phyloP scores from a whole-genome alignment of 2,888 invertebrate genomes.

The Phengaris arion region DNA sequence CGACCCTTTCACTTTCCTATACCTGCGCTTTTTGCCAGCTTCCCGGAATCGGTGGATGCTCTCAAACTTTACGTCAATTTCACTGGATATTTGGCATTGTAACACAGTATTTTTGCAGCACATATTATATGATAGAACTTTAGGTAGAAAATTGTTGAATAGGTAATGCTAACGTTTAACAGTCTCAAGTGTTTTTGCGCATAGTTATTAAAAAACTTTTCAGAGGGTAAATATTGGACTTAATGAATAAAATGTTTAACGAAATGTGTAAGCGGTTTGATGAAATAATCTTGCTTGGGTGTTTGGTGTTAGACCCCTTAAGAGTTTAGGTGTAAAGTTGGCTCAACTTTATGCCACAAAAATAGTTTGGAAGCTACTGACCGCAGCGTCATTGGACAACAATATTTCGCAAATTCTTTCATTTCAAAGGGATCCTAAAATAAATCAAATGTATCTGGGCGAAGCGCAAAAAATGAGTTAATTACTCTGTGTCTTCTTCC shows the following conservation, averaged over 20 bases:
- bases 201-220: too few species aligned
- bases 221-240: too few species aligned
- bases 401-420: slow-evolving; percentile 77
- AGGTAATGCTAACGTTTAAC: too few species aligned
- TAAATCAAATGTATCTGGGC: slow-evolving; percentile 76
- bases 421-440: slow-evolving; percentile 72
- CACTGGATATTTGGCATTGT: background rate
- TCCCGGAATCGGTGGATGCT: slow-evolving; percentile 61
- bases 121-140: too few species aligned
- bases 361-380: slow-evolving; percentile 54
- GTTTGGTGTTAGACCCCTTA: too few species aligned
- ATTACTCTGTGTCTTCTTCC: slow-evolving; percentile 68
- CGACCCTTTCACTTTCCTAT: slow-evolving; percentile 78
- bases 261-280: too few species aligned
- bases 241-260: too few species aligned
- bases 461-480: slow-evolving; percentile 74
- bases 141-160: too few species aligned
- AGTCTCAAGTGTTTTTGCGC: too few species aligned
- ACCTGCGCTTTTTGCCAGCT: slow-evolving; percentile 76
- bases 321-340: background rate
- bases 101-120: background rate
- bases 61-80: slow-evolving; percentile 54
- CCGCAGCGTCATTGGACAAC: slow-evolving; percentile 58
- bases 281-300: too few species aligned
- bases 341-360: background rate